phyloP scores from a whole-genome alignment of 2,113 vertebrate genomes.

The Tachycineta bicolor region DNA sequence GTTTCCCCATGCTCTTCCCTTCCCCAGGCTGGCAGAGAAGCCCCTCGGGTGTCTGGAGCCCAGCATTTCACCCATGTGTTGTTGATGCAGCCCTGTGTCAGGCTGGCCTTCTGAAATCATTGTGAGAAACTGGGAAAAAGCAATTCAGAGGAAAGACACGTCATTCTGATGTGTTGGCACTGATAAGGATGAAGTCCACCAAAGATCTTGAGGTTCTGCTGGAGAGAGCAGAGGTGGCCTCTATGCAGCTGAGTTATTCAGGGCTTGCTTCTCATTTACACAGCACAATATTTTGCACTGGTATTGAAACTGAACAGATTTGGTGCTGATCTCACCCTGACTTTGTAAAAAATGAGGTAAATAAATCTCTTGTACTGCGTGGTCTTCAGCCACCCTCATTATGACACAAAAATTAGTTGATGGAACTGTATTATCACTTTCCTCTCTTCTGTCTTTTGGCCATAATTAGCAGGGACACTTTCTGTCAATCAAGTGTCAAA shows the following conservation, averaged over 20 bases:
- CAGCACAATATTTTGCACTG: not conserved
- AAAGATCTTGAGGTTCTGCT: not conserved
- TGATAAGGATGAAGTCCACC: not conserved
- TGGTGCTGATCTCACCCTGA: not conserved
- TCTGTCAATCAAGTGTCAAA: not conserved
- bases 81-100: not conserved
- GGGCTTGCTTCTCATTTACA: not conserved
- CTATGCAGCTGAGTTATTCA: not conserved
- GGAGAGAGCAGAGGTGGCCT: not conserved
- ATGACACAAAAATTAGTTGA: not conserved
- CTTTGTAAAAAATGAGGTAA: not conserved
- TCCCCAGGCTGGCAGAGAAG: not conserved
- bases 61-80: rapidly evolving
- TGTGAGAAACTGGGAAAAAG: not conserved
- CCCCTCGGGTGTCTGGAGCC: not conserved
- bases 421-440: not conserved
- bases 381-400: not conserved
- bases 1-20: not conserved
- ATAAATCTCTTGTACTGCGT: not conserved
- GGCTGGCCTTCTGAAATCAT: not conserved
- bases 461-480: not conserved
- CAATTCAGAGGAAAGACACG: rapidly evolving
- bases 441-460: not conserved
- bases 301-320: not conserved
- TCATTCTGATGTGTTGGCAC: rapidly evolving